These are phyloP conservation scores for Apotomis betuletana DNA, from an alignment of 2,888 invertebrate genomes.

Conservation along the genomic window DNA sequence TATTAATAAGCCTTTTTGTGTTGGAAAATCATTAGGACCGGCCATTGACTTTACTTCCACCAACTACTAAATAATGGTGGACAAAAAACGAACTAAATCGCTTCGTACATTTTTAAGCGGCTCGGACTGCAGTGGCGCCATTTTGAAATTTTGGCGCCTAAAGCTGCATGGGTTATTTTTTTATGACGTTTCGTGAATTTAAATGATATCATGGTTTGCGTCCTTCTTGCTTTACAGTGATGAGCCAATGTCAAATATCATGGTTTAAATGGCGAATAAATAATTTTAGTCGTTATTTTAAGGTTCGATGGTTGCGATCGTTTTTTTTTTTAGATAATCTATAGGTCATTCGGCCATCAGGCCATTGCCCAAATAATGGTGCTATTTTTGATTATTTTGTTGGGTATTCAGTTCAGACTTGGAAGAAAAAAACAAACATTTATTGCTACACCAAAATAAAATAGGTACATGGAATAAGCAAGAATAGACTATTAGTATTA, in stretches of 20 bases:
- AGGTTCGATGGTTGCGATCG: neutral
- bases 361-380: conserved; percentile 5
- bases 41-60: conserved; percentile 15
- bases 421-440: too few relatives aligned
- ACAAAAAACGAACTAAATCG: conserved; percentile 11
- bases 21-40: neutral
- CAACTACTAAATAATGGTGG: neutral
- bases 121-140: neutral
- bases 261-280: neutral
- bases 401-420: too few relatives aligned
- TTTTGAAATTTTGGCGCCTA: conserved; percentile 2
- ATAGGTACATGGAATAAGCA: too few relatives aligned
- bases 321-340: neutral
- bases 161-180: conserved; percentile 2
- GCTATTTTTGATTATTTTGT: neutral
- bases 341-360: conserved; percentile 16
- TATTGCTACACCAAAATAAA: too few relatives aligned
- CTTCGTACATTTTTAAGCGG: neutral
- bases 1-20: neutral
- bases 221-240: too few relatives aligned
- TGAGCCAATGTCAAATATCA: neutral
- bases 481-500: too few relatives aligned
- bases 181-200: conserved; percentile 1
- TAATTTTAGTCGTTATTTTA: conserved; percentile 3
- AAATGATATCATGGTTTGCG: neutral